A percentile compares a stretch with the other conserved stretches of the same genome.
phyloP scores from a whole-genome alignment of 2,113 vertebrate species.

The Lontra canadensis region DNA sequence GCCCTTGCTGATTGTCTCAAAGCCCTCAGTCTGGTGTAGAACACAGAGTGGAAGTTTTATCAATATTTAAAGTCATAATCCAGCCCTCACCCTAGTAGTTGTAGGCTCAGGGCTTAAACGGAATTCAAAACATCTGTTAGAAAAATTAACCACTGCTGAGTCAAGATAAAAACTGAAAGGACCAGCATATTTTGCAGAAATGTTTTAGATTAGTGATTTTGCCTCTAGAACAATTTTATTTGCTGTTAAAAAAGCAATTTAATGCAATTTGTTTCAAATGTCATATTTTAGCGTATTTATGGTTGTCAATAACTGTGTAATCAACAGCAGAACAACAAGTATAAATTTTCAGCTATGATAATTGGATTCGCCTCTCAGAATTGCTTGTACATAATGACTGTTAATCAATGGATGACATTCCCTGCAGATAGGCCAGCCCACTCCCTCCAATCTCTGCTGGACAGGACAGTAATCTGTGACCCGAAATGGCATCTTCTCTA shows the following conservation, averaged over 20 bases:
- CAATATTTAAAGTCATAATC: background rate
- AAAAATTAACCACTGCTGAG: constrained; percentile 46
- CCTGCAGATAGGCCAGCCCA: background rate
- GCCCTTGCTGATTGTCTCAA: background rate
- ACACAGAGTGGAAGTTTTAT: background rate
- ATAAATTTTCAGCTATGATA: constrained; percentile 25
- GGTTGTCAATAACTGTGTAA: constrained; percentile 26
- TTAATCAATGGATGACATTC: background rate
- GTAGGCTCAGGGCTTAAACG: background rate
- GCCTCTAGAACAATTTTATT: constrained; percentile 56
- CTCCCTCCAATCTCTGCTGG: background rate
- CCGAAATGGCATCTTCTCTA: background rate
- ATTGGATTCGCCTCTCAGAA: constrained; percentile 47
- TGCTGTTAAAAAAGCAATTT: constrained; percentile 46
- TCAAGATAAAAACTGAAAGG: constrained; percentile 43
- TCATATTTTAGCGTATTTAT: constrained; percentile 50
- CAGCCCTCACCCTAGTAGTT: background rate
- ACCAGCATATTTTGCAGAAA: constrained; percentile 34
- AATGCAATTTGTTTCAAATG: constrained; percentile 47
- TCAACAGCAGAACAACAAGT: constrained; percentile 45
- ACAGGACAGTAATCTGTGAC: background rate
- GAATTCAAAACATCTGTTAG: constrained; percentile 32
- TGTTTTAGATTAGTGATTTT: constrained; percentile 58
- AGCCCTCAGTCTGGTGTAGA: background rate
- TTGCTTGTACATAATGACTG: background rate